These are phyloP conservation scores for Sinocyclocheilus grahami DNA, from an alignment of 2,113 vertebrate species.

Conservation along the genomic window DNA sequence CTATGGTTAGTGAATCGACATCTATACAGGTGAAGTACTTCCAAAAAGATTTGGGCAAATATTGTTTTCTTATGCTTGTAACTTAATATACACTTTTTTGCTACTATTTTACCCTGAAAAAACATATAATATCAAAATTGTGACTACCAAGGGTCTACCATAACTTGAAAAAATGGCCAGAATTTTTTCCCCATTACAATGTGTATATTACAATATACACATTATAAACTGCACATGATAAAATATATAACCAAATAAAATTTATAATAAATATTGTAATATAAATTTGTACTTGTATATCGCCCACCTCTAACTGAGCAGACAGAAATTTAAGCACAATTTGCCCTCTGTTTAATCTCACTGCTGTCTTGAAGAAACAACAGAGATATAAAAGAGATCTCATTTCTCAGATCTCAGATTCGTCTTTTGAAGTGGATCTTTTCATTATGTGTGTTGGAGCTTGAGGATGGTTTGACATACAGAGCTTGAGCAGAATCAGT, in stretches of 20 bases:
- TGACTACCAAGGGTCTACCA: too few species aligned
- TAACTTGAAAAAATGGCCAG: too few species aligned
- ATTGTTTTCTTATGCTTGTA: too few species aligned
- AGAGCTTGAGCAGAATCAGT: neutral
- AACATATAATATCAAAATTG: too few species aligned
- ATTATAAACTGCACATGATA: neutral
- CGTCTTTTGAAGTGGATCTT: neutral
- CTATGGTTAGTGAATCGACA: neutral
- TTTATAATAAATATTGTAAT: neutral
- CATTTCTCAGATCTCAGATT: neutral
- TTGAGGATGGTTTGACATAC: neutral
- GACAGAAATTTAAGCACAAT: neutral
- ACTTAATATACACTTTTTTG: neutral
- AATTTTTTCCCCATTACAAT: neutral
- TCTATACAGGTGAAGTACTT: neutral
- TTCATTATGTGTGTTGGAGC: conserved; percentile 4
- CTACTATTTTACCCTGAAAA: neutral
- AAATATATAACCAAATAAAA: neutral
- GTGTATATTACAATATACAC: neutral
- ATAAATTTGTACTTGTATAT: neutral
- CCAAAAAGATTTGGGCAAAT: neutral
- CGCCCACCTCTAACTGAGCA: neutral
- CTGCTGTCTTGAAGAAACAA: neutral
- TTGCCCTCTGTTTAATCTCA: neutral
- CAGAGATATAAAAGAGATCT: neutral